Evolutionary conservation across 1,140 invertebrate species (phyloP).

Genomic region (Whitmania pigra): DNA sequence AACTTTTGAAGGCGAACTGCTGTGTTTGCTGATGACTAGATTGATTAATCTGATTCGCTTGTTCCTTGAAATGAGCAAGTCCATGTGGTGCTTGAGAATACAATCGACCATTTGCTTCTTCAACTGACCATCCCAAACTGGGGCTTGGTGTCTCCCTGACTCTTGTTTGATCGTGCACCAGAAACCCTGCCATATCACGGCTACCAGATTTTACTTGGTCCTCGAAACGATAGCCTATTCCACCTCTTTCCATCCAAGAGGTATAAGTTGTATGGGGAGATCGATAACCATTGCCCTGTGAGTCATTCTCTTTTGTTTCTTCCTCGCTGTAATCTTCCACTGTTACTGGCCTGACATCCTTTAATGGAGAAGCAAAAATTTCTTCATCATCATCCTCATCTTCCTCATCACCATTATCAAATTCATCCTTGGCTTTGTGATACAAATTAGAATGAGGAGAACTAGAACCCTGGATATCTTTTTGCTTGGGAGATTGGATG

Average conservation of each 20-base stretch:
- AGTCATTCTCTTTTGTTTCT: not conserved
- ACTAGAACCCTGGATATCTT: too few relatives aligned
- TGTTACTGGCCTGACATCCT: not conserved
- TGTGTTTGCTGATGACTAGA: not conserved
- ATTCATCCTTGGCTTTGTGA: too few relatives aligned
- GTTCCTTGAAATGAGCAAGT: not conserved
- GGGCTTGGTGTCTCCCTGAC: not conserved
- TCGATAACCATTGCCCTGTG: not conserved
- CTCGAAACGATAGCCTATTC: not conserved
- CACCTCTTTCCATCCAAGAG: not conserved
- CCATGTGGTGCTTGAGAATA: not conserved
- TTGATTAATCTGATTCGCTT: not conserved
- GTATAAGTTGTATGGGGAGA: not conserved
- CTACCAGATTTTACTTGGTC: not conserved
- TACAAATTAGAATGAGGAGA: too few relatives aligned
- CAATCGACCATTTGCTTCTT: not conserved
- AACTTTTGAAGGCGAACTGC: not conserved
- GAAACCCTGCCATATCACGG: not conserved
- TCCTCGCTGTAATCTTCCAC: not conserved
- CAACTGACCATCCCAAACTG: not conserved
- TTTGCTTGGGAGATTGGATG: too few relatives aligned
- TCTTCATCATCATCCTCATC: not conserved
- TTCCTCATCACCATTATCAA: not conserved
- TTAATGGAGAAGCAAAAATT: not conserved
- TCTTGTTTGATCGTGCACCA: not conserved